phyloP scores from a whole-genome alignment of 2,113 vertebrate species.

The Orthochromis malagaraziensis region DNA sequence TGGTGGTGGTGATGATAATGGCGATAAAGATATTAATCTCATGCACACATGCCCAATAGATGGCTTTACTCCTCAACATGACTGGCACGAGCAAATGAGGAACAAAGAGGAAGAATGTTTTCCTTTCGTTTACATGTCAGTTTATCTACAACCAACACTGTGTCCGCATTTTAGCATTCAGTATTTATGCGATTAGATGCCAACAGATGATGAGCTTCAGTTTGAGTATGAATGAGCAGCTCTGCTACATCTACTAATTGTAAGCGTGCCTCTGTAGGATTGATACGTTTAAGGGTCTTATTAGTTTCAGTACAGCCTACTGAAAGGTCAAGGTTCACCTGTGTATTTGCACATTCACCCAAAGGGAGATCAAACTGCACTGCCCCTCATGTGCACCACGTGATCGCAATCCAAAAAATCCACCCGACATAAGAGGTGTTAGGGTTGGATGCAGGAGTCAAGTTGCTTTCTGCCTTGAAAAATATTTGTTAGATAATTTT shows the following conservation, averaged over 20 bases:
- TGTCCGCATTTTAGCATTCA: not conserved
- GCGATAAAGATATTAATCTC: constrained; percentile 30
- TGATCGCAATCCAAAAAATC: not conserved
- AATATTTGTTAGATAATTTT: not conserved
- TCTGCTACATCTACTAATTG: not conserved
- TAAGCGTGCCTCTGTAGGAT: not conserved
- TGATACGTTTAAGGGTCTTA: not conserved
- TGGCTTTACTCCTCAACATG: not conserved
- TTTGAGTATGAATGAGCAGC: not conserved
- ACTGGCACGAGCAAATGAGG: not conserved
- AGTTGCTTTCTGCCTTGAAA: not conserved
- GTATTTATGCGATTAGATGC: not conserved
- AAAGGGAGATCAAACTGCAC: not conserved
- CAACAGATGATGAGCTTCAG: not conserved
- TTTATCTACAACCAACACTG: not conserved
- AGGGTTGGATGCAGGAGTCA: not conserved
- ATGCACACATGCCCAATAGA: not conserved
- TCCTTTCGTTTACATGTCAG: not conserved
- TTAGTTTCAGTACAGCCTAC: not conserved
- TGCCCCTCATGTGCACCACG: not conserved
- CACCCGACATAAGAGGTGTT: not conserved
- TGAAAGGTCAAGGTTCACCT: not conserved
- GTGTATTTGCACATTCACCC: not conserved
- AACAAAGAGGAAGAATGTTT: not conserved
- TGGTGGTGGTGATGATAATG: not conserved